Evolutionary conservation across 2,113 vertebrate genomes (phyloP), one percentile per base, ranked within the genome.

Genomic region (Percina caprodes): DNA sequence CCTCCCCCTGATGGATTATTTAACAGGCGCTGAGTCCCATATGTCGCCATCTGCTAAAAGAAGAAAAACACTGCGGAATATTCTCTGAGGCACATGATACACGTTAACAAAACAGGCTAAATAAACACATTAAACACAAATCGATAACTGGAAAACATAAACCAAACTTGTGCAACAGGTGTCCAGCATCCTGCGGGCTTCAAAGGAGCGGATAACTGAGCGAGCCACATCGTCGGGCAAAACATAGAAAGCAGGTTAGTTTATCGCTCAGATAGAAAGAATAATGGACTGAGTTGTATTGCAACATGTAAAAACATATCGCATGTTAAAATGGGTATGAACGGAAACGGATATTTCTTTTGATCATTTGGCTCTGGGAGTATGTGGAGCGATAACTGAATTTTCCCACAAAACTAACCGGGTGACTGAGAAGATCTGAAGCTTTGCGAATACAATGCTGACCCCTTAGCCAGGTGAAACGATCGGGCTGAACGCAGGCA

Each of bases 1-100:
- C 92, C 92, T 93, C 94, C 93, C 91, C 88, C 80, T 89, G 75
- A 89, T 95, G 91, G 94, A 96, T 96, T 95, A 96, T 95, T 96
- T 91, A 95, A 86, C 92, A 93, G 90, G 89, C 86, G 82, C 88
- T 89, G 15, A 91, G 91, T 92, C 87, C 93, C 91, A 88, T 42
- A 42, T 85, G 92, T 91, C 91, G 90, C 92, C 91, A 93, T 91
- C 91, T 91, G 91, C 83, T 79, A 85, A 54, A 86, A 87, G 76
- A 77, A 87, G 83, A 86, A 86, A 89, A 91, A 90, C 86, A 89
- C 85, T 13, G 58, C 56, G 80, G 59, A 77, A 82, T 82, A 88
- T 62, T 77, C 79, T 77, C 74, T 1, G 61, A 84, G 83, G 59
- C 70, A 39, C 72, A 63, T 35, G 75, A 62, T 21, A 59, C 58